phyloP scores from a whole-genome alignment of 2,888 invertebrate genomes.

The Cheilosia variabilis region DNA sequence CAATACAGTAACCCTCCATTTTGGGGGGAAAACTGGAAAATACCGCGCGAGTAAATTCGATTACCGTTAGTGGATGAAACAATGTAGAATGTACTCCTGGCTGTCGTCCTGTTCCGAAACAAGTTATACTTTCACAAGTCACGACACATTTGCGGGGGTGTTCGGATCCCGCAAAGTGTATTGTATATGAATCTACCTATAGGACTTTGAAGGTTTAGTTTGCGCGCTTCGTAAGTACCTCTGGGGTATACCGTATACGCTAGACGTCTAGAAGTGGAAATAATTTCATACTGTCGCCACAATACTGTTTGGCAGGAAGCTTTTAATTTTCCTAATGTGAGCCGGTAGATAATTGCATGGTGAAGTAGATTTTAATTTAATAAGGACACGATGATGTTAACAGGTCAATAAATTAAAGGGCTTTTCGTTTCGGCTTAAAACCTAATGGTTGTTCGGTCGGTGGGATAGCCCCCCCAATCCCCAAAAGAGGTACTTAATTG shows the following conservation, averaged over 20 bases:
- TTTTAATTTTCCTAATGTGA: constrained; percentile 75
- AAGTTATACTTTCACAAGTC: constrained; percentile 70
- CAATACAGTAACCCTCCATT: constrained; percentile 11
- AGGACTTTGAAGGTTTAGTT: constrained; percentile 50
- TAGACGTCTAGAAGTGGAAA: constrained; percentile 66
- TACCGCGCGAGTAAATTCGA: constrained; percentile 74
- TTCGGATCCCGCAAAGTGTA: constrained; percentile 8
- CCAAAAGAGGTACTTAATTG: too few relatives aligned
- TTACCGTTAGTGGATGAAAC: constrained; percentile 71
- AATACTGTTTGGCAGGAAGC: constrained; percentile 74
- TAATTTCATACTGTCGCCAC: constrained; percentile 74
- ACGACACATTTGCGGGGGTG: constrained; percentile 55
- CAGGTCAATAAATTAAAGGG: constrained; percentile 74
- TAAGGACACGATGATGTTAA: constrained; percentile 71
- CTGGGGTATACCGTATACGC: constrained; percentile 9
- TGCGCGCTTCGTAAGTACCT: constrained; percentile 16
- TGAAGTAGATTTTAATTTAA: constrained; percentile 74
- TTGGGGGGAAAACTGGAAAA: constrained; percentile 56
- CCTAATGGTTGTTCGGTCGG: constrained; percentile 38
- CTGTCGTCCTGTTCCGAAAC: constrained; percentile 65
- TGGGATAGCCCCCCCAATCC: too few relatives aligned
- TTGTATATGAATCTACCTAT: constrained; percentile 5
- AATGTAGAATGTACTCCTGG: constrained; percentile 63
- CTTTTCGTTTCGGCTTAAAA: constrained; percentile 46
- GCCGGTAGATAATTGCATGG: constrained; percentile 74